Base-by-base conservation (phyloP, 1,140 invertebrate species). In the Bombus breviceps region DNA sequence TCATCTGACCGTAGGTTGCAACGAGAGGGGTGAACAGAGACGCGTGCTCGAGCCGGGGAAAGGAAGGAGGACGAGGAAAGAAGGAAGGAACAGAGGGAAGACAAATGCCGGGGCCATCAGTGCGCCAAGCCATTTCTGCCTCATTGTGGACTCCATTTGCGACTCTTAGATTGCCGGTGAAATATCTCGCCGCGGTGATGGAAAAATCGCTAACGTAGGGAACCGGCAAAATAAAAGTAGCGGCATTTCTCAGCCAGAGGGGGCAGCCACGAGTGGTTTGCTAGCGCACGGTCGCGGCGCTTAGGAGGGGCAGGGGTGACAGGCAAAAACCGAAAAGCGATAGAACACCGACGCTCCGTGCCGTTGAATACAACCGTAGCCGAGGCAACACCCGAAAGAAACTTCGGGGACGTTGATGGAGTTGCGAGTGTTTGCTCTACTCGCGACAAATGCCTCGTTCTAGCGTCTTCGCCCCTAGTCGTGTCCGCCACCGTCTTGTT, bases 111-210 rank as follows among this genome's bases (percentile, higher is more conserved):
- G 85, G 90, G 92, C 92, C 93, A 94, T 94, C 93, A 93, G 90
- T 91, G 92, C 90, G 89, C 90, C 89, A 89, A 92, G 92, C 93
- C 94, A 94, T 95, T 95, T 94, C 93, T 94, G 93, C 91, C 94
- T 94, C 94, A 95, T 95, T 95, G 94, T 95, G 94, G 92, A 93
- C 94, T 93, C 94, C 94, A 95, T 95, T 95, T 95, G 94, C 93
- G 94, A 95, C 94, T 95, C 94, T 95, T 95, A 95, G 94, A 95
- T 95, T 95, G 94, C 92, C 90, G 91, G 94, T 94, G 94, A 95
- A 95, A 95, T 94, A 95, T 95, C 93, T 92, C 79, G 91, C 89
- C 89, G 90, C 91, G 93, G 91, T 93, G 94, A 95, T 95, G 93
- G 94, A 95, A 95, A 95, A 95, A 95, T 95, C 94, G 94, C 94